Base-by-base conservation (phyloP, 2,113 vertebrate genomes). In the Equus przewalskii region DNA sequence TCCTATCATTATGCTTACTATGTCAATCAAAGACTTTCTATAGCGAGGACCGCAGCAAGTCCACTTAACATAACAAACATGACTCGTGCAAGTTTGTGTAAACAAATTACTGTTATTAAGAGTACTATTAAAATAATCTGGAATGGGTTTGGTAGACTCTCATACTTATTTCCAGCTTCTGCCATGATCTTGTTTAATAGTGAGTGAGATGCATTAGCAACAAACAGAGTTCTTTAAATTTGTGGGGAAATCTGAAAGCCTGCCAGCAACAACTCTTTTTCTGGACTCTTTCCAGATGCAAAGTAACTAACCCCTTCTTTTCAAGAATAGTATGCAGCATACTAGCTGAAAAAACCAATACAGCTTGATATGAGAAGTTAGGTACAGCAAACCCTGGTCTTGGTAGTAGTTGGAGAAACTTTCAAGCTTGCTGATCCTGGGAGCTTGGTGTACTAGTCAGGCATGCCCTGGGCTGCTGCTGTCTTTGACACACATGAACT, bases 151-250 rank as follows among this genome's bases (percentile, higher is more conserved):
- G 76, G 30, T 82, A 89, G 70, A 26, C 56, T 22, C 73, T 72
- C 33, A 9, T 28, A 75, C 51, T 79, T 79, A 75, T 73, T 89
- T 96, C 41, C 28, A 90, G 81, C 56, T 49, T 93, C 51, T 88
- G 70, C n/a, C 54, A 67, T 49, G 54, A 64, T 79, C 41, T 33
- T 54, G 3, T 64, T 82, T 36, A 69, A 82, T 51, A 60, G 56
- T 3, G 5, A 60, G n/a, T 82, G 58, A 92, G 54, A 94, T 58
- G 33, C 88, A 36, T 85, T 86, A 69, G 82, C 82, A 93, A 30
- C 81, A 44, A 84, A 64, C 54, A 44, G 58, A 49, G 36, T 82
- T 94, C 60, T 94, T 94, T 83, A 95, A n/a, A 91, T 92, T 65
- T 82, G 88, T 81, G 54, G 65, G 26, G 22, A 79, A 91, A 72